Conservation (phyloP, 2,113 vertebrate genomes). For the Smithornis capensis region DNA sequence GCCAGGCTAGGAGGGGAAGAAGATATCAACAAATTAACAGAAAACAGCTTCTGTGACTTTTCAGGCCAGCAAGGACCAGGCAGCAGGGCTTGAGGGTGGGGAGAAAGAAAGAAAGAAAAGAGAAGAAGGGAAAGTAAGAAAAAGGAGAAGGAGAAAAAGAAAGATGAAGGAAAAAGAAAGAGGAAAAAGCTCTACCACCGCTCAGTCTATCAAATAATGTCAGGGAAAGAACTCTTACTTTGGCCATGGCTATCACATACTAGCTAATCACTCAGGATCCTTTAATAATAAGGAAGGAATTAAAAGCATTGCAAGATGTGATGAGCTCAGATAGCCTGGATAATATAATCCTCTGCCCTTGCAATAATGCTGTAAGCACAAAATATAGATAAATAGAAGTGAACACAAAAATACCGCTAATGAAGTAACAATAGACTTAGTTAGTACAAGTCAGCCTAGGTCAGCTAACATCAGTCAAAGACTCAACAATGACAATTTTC, state of each 20-base stretch:
- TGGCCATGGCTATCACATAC: not conserved
- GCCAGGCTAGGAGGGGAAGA: slow-evolving; percentile 17
- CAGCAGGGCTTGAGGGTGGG: not conserved
- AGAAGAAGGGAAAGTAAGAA: too few relatives aligned
- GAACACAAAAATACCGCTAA: not conserved
- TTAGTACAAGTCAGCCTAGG: not conserved
- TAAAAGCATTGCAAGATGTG: slow-evolving; percentile 3
- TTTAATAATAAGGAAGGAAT: slow-evolving; percentile 3
- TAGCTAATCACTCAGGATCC: not conserved
- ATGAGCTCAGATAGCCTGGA: not conserved
- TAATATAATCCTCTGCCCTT: not conserved
- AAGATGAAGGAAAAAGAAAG: not conserved
- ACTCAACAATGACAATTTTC: not conserved
- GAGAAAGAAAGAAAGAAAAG: accelerated
- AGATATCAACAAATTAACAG: slow-evolving; percentile 49
- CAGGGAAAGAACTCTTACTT: not conserved
- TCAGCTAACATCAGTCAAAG: not conserved
- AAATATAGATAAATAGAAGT: not conserved
- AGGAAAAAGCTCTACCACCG: not conserved
- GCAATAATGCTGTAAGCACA: not conserved
- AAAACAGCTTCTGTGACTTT: slow-evolving; percentile 50
- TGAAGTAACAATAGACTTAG: not conserved
- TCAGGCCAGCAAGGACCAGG: not conserved
- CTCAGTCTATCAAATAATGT: not conserved
- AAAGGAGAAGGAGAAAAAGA: accelerated